Conservation (phyloP, 2,113 vertebrate species). For the Cololabis saira region DNA sequence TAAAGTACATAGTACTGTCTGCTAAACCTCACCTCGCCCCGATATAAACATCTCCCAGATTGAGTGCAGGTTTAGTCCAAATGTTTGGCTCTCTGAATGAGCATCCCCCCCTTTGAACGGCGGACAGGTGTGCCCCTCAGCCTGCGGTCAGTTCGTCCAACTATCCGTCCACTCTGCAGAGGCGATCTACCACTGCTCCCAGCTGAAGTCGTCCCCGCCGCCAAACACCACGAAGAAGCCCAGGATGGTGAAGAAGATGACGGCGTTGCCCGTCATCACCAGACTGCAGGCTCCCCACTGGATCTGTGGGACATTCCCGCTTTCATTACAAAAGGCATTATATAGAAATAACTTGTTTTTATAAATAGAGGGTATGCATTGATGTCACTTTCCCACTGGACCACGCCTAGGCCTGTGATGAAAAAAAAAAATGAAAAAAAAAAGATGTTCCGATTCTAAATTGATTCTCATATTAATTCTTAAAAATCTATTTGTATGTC, state of each 20-base stretch:
- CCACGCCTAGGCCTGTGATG: too few species aligned
- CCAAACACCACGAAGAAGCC: conserved; percentile 96
- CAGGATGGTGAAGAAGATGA: conserved; percentile 95
- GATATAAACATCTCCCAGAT: conserved; percentile 22
- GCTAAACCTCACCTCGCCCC: conserved; percentile 13
- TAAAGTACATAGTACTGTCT: conserved; percentile 15
- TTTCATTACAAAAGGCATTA: too few species aligned
- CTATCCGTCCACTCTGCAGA: conserved; percentile 23
- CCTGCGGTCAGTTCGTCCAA: conserved; percentile 30
- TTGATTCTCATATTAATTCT: too few species aligned
- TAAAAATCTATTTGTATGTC: too few species aligned
- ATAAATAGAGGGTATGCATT: too few species aligned
- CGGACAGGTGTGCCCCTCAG: conserved; percentile 35
- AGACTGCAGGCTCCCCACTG: conserved; percentile 95
- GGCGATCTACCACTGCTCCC: conserved; percentile 92
- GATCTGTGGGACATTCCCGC: conserved; percentile 83
- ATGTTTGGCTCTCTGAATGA: conserved; percentile 27
- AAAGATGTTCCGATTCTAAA: too few species aligned
- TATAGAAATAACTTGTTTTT: too few species aligned
- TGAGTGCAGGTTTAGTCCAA: conserved; percentile 33
- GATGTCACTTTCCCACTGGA: too few species aligned
- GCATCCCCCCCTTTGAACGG: conserved; percentile 8
- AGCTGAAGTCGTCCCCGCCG: conserved; percentile 94
- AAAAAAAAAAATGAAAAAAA: too few species aligned
- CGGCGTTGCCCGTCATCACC: conserved; percentile 92